Base-by-base conservation (phyloP, 1,140 invertebrate genomes). In the Macrocentrus cingulum region DNA sequence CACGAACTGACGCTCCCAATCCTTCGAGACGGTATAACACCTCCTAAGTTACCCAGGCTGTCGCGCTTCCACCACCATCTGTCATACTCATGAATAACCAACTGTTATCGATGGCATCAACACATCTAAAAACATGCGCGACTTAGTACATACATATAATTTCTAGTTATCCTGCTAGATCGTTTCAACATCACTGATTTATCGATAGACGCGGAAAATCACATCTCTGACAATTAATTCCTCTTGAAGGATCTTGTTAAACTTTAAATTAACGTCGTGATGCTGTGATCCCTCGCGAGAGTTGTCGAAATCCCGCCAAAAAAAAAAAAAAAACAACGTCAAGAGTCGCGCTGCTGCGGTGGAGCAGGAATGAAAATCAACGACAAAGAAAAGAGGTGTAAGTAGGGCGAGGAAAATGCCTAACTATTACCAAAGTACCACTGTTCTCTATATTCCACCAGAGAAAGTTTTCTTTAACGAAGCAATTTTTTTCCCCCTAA, bases 191-290 rank as follows among this genome's bases (percentile, higher is more conserved):
- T n/a, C n/a, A n/a, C n/a, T n/a, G n/a, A n/a, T n/a, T n/a, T n/a
- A n/a, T n/a, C n/a, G n/a, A n/a, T n/a, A n/a, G n/a, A n/a, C n/a
- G n/a, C n/a, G n/a, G n/a, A 39, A n/a, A 39, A 8, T 15, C 13
- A 39, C 11, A 39, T n/a, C 8, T 8, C 13, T 39, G 36, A 8
- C 36, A 39, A 39, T 39, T 39, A 39, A 39, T 39, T n/a, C 13
- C 11, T 15, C 13, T 39, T 15, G 7, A 13, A 39, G 36, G 36
- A 39, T 13, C 13, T 39, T 11, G 13, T 39, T 39, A 39, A 39
- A 39, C 36, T 39, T 39, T 39, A 39, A 39, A 39, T 39, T 39
- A 39, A 39, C 36, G 36, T 39, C 36, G 36, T 15, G 36, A 39
- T 39, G 15, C 8, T 39, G 13, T 13, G 36, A 39, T 15, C 13